Evolutionary conservation across 2,113 vertebrate genomes (phyloP).

Genomic region (Erythrocercus mccallii): DNA sequence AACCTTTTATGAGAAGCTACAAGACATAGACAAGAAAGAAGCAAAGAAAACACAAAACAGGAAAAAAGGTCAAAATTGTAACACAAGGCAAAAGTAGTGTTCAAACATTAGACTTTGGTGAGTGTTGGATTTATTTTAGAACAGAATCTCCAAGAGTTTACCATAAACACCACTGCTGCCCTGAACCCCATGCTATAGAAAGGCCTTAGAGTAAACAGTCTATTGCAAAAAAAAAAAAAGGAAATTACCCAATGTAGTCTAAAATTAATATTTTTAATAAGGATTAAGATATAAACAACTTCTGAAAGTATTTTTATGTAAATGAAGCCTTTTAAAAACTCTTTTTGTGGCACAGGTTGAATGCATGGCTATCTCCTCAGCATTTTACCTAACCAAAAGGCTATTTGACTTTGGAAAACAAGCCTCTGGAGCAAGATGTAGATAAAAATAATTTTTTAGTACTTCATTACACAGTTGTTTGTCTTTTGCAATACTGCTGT

Average conservation of each 20-base stretch:
- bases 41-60: not conserved
- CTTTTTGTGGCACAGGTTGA: not conserved
- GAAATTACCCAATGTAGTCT: not conserved
- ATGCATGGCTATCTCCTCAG: not conserved
- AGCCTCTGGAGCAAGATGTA: not conserved
- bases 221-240: not conserved
- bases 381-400: not conserved
- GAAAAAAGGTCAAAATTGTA: not conserved
- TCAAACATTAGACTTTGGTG: not conserved
- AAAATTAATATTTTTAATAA: not conserved
- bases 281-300: not conserved
- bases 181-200: not conserved
- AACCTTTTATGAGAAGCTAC: not conserved
- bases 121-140: not conserved
- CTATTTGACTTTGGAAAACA: not conserved
- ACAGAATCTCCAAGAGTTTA: not conserved
- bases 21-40: not conserved
- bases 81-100: fast-evolving
- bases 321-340: not conserved
- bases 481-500: not conserved
- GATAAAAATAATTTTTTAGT: not conserved
- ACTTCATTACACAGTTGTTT: not conserved
- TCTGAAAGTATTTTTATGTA: not conserved
- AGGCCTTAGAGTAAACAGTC: not conserved
- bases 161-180: not conserved